A percentile compares a stretch with the other conserved stretches of the same genome.
Conservation (phyloP, 2,113 vertebrate species). For the Xenopus tropicalis region UCB_Xtro_10.0 CM004447.2:72681001-72681500, state of each 20-base stretch:
- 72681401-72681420: too few species aligned
- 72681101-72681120: background rate
- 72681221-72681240: background rate
- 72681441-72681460: too few species aligned
- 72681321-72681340: background rate
- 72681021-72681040: background rate
- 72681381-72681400: too few species aligned
- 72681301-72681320: background rate
- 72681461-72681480: too few species aligned
- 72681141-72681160: too few species aligned
- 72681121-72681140: background rate
- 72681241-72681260: background rate
- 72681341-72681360: too few species aligned
- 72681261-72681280: background rate
- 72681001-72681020: background rate
- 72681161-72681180: too few species aligned
- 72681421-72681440: too few species aligned
- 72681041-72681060: background rate
- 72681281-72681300: background rate
- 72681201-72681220: background rate
- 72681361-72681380: too few species aligned
- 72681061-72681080: background rate
- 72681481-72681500: too few species aligned
- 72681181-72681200: too few species aligned
- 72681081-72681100: constrained; percentile 26